Conservation (phyloP, 1,140 invertebrate genomes). For the Atta texana region DNA sequence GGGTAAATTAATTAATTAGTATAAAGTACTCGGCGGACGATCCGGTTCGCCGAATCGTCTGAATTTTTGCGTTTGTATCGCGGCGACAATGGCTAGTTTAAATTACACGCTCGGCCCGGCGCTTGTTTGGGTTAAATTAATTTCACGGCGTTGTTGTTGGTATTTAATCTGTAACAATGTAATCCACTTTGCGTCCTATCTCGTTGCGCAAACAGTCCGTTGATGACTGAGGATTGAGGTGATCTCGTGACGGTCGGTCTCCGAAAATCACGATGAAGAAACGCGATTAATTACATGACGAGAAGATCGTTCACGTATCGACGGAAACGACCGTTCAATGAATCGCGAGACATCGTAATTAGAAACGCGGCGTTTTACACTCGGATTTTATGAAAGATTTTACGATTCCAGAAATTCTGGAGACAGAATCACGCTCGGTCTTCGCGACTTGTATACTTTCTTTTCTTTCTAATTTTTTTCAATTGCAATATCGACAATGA, state of each 20-base stretch:
- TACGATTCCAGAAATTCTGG: not conserved
- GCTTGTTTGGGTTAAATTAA: constrained; percentile 63
- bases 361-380: not conserved
- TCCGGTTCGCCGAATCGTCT: constrained; percentile 42
- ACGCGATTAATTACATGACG: not conserved
- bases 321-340: not conserved
- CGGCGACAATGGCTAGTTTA: constrained; percentile 68
- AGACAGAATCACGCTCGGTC: not conserved
- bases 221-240: constrained; percentile 30
- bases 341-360: not conserved
- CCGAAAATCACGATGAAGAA: not conserved
- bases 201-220: constrained; percentile 49
- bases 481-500: constrained; percentile 8
- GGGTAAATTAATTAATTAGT: constrained; percentile 73
- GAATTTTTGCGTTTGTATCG: constrained; percentile 41
- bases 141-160: constrained; percentile 57
- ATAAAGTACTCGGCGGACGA: constrained; percentile 35
- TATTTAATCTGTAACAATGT: constrained; percentile 60
- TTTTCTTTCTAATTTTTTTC: not conserved
- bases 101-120: constrained; percentile 45
- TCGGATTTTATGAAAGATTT: not conserved
- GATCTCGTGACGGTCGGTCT: not conserved
- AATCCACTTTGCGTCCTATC: constrained; percentile 57
- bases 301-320: not conserved
- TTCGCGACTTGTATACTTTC: not conserved